phyloP scores from a whole-genome alignment of 2,797 vertebrate genomes.

The Pipistrellus pygmaeus region DNA sequence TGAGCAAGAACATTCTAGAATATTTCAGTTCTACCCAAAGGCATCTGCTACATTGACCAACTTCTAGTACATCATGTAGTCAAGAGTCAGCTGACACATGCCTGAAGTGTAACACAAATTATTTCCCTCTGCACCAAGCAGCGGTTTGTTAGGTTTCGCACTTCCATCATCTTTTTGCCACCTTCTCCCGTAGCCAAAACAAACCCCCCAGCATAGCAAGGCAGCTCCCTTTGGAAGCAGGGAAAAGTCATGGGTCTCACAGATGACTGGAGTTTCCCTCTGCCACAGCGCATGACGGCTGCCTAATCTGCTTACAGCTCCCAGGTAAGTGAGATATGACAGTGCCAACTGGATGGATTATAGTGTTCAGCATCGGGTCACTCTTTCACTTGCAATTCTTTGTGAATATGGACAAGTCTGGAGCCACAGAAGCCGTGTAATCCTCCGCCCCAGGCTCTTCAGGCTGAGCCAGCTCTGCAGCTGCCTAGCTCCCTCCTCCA shows the following conservation, averaged over 20 bases:
- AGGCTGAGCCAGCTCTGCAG: slow-evolving; percentile 51
- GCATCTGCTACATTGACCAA: background rate
- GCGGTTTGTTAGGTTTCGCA: slow-evolving; percentile 33
- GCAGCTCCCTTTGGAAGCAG: background rate
- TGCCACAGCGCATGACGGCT: slow-evolving; percentile 48
- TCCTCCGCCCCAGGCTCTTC: slow-evolving; percentile 56
- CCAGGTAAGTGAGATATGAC: slow-evolving; percentile 82
- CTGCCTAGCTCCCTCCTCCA: slow-evolving; percentile 41
- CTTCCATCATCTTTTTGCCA: slow-evolving; percentile 13
- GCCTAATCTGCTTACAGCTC: slow-evolving; percentile 83
- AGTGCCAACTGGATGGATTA: slow-evolving; percentile 81
- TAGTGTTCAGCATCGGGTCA: slow-evolving; percentile 78
- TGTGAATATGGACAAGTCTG: slow-evolving; percentile 79
- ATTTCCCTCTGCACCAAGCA: slow-evolving; percentile 10
- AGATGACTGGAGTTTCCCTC: background rate
- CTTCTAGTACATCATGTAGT: background rate
- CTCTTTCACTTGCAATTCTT: slow-evolving; percentile 79
- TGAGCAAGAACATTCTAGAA: background rate
- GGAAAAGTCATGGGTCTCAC: background rate
- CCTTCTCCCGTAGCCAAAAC: slow-evolving; percentile 42
- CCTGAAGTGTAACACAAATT: slow-evolving; percentile 14
- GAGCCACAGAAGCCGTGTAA: slow-evolving; percentile 76
- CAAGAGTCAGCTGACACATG: background rate
- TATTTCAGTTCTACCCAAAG: background rate
- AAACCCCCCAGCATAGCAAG: background rate